Evolutionary conservation across 2,888 invertebrate genomes (phyloP), one percentile per base, ranked within the genome.

Genomic region (Artemia sp.): DNA sequence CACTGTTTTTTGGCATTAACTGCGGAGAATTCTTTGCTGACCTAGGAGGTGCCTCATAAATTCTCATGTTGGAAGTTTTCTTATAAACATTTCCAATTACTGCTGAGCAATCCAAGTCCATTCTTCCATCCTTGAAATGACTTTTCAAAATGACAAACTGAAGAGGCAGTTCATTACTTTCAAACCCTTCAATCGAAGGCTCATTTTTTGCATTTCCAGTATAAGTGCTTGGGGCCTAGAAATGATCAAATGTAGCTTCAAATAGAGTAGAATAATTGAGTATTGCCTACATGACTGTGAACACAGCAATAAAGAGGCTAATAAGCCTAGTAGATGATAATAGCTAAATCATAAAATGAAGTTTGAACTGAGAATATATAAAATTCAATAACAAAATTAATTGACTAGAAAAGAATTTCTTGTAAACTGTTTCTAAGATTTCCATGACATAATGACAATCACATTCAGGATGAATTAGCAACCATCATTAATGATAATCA

Each of bases 161-260:
- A n/a, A 58, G 11, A 58, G 64, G 24, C 64, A 58, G 64, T 58
- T 58, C 64, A 24, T n/a, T 19, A n/a, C 10, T 58, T 19, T 8
- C 64, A 58, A 19, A 58, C 14, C 64, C 64, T n/a, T 58, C 64
- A 58, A 58, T 24, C 1, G 10, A 11, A 10, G 64, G 64, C 24
- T 58, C 64, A 24, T n/a, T 58, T 8, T 19, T 58, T 8, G n/a
- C n/a, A 19, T 58, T 58, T 19, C 64, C 64, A 58, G 24, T n/a
- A 24, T 58, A 58, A 58, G n/a, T 58, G 24, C 64, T 58, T 58
- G 64, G 64, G 9, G 64, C 64, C 64, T 58, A 58, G 64, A 58
- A 58, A 58, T 8, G 9, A 58, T 58, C 8, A 38, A 38, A 38
- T 38, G 38, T 38, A 38, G 38, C 4, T 38, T 38, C 38, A 38